phyloP scores from a whole-genome alignment of 2,113 vertebrate genomes.

The Bombycilla garrulus region DNA sequence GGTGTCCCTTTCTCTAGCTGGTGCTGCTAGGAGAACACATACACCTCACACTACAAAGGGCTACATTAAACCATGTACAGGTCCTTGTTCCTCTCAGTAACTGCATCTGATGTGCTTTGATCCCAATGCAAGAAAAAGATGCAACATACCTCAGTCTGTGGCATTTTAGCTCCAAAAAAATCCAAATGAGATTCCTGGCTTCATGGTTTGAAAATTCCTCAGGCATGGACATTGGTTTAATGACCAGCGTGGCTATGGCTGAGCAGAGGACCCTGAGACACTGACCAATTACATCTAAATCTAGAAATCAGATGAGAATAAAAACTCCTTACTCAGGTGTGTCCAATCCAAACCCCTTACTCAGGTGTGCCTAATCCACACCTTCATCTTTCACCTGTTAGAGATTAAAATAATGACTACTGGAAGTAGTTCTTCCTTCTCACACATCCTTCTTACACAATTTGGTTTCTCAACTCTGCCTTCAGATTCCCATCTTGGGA shows the following conservation, averaged over 20 bases:
- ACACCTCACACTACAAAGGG: not conserved
- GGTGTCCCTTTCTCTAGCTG: not conserved
- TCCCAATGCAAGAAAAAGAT: not conserved
- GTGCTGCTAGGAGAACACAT: not conserved
- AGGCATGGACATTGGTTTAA: not conserved
- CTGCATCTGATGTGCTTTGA: not conserved
- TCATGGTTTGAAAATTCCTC: not conserved
- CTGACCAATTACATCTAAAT: not conserved
- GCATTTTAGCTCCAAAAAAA: not conserved
- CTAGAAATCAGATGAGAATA: not conserved
- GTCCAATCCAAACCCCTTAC: not conserved
- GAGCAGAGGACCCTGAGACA: not conserved
- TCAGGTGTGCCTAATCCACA: not conserved
- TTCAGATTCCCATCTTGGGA: not conserved
- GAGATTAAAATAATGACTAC: not conserved
- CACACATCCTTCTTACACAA: not conserved
- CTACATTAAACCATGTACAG: fast-evolving
- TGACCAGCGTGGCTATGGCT: not conserved
- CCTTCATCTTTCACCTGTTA: not conserved
- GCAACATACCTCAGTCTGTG: not conserved
- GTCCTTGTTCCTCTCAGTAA: not conserved
- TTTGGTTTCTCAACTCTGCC: not conserved
- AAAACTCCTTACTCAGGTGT: not conserved
- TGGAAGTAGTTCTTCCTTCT: not conserved
- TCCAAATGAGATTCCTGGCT: not conserved